phyloP scores from a whole-genome alignment of 2,888 invertebrate species.

The Drosophila paranaensis region DNA sequence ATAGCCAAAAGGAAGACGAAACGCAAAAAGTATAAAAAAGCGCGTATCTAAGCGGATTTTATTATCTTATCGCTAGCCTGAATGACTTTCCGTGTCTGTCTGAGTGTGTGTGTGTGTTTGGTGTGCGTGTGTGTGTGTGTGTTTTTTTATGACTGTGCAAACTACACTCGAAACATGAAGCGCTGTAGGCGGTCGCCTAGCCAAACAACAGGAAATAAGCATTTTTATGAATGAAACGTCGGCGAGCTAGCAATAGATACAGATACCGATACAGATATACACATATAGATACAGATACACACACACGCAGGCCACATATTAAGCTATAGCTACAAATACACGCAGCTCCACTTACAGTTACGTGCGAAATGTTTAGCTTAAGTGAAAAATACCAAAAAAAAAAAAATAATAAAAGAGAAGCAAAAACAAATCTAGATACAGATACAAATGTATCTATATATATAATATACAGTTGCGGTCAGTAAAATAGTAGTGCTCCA shows the following conservation, averaged over 20 bases:
- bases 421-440: constrained; percentile 1
- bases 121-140: constrained; percentile 14
- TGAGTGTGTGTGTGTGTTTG: constrained; percentile 17
- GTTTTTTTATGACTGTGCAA: constrained; percentile 72
- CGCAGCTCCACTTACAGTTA: constrained; percentile 59
- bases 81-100: constrained; percentile 54
- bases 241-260: constrained; percentile 48
- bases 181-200: constrained; percentile 67
- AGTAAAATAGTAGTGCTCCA: no score
- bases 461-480: no score
- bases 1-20: constrained; percentile 35
- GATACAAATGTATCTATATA: not conserved
- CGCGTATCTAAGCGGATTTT: constrained; percentile 79
- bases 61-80: constrained; percentile 75
- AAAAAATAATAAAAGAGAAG: not conserved
- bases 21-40: constrained; percentile 54
- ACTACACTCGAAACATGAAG: constrained; percentile 68
- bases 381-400: constrained; percentile 46
- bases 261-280: constrained; percentile 24
- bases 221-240: constrained; percentile 81
- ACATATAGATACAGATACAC: constrained; percentile 10
- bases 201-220: constrained; percentile 79
- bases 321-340: constrained; percentile 24
- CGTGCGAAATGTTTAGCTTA: constrained; percentile 61
- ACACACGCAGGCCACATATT: constrained; percentile 10